These are phyloP conservation scores for Crotalus viridis DNA, from an alignment of 2,113 vertebrate species.

Conservation along the genomic window DNA sequence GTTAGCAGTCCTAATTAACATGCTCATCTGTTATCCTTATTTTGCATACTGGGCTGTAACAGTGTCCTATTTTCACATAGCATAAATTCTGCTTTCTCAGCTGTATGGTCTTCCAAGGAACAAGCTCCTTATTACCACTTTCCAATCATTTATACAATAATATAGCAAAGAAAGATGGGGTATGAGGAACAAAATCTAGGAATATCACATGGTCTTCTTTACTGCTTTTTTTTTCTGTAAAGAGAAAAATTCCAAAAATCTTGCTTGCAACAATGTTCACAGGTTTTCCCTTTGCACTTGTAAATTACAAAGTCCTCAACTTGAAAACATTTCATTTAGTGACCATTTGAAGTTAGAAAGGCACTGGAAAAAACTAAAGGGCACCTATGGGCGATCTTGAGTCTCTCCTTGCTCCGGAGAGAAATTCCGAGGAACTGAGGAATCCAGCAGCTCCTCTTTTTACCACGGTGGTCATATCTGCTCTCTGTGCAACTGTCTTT, in stretches of 20 bases:
- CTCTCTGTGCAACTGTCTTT: not conserved
- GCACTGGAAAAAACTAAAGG: not conserved
- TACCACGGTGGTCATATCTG: not conserved
- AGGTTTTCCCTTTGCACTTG: not conserved
- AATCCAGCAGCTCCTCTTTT: not conserved
- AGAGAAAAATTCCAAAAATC: not conserved
- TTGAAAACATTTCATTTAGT: not conserved
- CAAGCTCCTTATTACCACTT: not conserved
- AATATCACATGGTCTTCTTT: not conserved
- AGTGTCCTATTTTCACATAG: not conserved
- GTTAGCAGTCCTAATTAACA: constrained; percentile 17
- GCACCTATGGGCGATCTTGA: not conserved
- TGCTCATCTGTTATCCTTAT: not conserved
- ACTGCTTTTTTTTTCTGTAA: not conserved
- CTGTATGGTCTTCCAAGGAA: not conserved
- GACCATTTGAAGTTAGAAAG: not conserved
- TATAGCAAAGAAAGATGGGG: not conserved
- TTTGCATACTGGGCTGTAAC: not conserved
- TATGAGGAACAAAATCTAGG: not conserved
- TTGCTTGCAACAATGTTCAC: not conserved
- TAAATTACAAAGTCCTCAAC: not conserved
- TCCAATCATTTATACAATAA: not conserved
- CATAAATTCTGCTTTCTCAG: not conserved
- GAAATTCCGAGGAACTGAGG: not conserved
- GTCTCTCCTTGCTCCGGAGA: not conserved